Percentiles rank a stretch among this genome's conserved stretches.
phyloP scores from a whole-genome alignment of 2,888 invertebrate genomes.

The Drosophila trichaetosa region DNA sequence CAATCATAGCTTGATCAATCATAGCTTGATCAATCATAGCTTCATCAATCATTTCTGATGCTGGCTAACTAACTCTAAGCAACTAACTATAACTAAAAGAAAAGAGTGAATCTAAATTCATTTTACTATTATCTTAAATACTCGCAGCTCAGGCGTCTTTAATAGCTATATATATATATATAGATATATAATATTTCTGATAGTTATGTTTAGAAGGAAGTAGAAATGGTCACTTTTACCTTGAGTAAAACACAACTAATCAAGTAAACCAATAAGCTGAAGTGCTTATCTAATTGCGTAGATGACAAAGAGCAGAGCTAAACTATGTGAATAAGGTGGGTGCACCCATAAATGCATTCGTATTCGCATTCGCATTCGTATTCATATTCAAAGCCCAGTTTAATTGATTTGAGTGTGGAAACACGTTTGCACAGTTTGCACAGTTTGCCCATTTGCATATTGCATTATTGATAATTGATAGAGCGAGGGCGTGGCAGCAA shows the following conservation, averaged over 20 bases:
- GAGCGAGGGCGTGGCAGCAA: slow-evolving; percentile 32
- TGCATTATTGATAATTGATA: slow-evolving; percentile 19
- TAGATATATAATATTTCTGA: background rate
- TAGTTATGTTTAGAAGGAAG: background rate
- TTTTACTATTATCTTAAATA: background rate
- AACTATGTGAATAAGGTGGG: slow-evolving; percentile 1
- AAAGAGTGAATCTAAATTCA: too few species aligned
- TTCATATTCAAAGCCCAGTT: background rate
- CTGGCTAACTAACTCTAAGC: too few species aligned
- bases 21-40: background rate
- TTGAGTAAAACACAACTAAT: background rate
- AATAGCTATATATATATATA: background rate
- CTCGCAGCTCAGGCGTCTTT: background rate
- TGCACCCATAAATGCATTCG: background rate
- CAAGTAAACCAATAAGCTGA: background rate
- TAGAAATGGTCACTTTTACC: background rate
- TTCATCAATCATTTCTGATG: background rate
- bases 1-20: background rate
- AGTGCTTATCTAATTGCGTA: slow-evolving; percentile 1
- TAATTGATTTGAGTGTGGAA: slow-evolving; percentile 58
- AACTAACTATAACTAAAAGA: too few species aligned
- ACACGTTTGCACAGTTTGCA: slow-evolving; percentile 56
- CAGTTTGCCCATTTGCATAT: slow-evolving; percentile 43
- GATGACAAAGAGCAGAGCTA: slow-evolving; percentile 14
- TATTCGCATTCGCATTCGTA: slow-evolving; percentile 1